Evolutionary conservation across 2,888 invertebrate species (phyloP), one percentile per base, ranked within the genome.

Genomic region (Schizaphis graminum): DNA sequence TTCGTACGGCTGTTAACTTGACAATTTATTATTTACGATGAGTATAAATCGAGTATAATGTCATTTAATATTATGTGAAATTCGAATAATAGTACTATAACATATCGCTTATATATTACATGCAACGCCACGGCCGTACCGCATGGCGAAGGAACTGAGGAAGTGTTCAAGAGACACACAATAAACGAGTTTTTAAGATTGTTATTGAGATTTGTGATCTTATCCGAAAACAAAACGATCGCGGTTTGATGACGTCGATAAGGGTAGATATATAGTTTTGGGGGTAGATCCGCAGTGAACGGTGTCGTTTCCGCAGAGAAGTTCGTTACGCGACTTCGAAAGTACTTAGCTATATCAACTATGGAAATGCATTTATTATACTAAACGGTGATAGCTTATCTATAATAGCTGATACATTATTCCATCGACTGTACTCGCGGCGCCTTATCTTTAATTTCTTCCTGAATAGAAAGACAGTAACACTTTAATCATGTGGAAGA

Each of bases 1-100:
- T n/a, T 26, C 26, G 26, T 85, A 85, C 11, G 44, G 44, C 44
- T 44, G 85, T 85, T 85, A 44, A 44, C 44, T 85, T 24, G 85
- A 85, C 26, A 85, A 85, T 26, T 85, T 44, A 85, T 85, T 85
- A 44, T 44, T 85, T 44, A 85, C 85, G 87, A 87, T 77, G 77
- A 35, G 77, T 8, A 77, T 85, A 85, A 56, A 56, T 89, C 89
- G 49, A 88, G 88, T 49, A 85, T 44, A 26, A 26, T 44, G 41
- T 85, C 85, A 13, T 85, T 44, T 44, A 85, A 85, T 85, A 85
- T 41, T 44, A 44, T 85, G 85, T 85, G 85, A 85, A 85, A 44
- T 85, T 85, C 44, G 44, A 77, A 77, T 35, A 41, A 77, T 77
- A 77, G 77, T 77, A 47, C 44, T 47, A 35, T 53, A 35, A 77